Evolutionary conservation across 1,140 invertebrate genomes (phyloP).

Genomic region (Homalodisca vitripennis): DNA sequence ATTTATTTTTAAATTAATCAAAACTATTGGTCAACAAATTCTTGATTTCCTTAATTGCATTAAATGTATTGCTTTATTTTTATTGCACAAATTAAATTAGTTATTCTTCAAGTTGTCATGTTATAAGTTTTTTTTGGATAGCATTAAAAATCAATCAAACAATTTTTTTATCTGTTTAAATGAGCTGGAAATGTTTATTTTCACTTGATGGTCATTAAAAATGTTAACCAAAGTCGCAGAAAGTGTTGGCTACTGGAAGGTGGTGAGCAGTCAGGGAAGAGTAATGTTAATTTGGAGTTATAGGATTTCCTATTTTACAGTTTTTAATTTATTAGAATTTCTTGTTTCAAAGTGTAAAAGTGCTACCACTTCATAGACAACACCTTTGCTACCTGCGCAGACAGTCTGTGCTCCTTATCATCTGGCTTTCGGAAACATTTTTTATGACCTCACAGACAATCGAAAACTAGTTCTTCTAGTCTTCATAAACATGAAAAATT

Average conservation of each 20-base stretch:
- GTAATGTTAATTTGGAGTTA: neutral
- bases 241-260: neutral
- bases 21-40: neutral
- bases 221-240: slow-evolving; percentile 19
- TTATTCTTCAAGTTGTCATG: neutral
- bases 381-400: slow-evolving; percentile 16
- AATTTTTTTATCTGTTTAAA: too few species aligned
- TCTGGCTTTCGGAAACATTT: slow-evolving; percentile 20
- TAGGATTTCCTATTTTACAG: neutral
- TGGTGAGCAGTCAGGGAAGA: neutral
- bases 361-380: neutral
- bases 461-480: slow-evolving; percentile 24
- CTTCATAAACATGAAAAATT: neutral
- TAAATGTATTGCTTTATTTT: neutral
- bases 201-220: slow-evolving; percentile 10
- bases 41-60: neutral
- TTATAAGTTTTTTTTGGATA: too few species aligned
- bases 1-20: neutral
- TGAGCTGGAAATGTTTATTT: too few species aligned
- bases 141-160: too few species aligned
- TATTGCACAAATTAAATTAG: neutral
- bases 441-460: neutral
- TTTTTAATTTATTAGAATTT: neutral
- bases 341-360: neutral
- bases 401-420: slow-evolving; percentile 5